Base-by-base conservation (phyloP, 2,888 invertebrate genomes). In the Thymelicus sylvestris region DNA sequence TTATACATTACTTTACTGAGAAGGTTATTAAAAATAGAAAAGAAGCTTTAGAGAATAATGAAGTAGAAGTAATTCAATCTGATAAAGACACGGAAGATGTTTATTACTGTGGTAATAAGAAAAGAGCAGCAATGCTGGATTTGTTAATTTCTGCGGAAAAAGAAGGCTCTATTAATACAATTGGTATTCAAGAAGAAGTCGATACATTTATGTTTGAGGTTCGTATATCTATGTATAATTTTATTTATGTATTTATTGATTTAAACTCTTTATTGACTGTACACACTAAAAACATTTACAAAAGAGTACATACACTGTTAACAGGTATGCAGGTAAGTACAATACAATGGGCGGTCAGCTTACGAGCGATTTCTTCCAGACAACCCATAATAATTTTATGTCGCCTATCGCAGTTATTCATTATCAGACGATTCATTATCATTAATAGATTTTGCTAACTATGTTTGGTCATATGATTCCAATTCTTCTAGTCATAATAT, bases 181-280 rank as follows among this genome's bases (percentile, higher is more conserved):
- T 81, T 67, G 95, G 94, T 13, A 94, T 95, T 57, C 88, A 94
- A 72, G 95, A 95, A 79, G 95, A 95, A 82, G 95, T 95, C 0
- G 95, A 95, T 72, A 95, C 95, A 0, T 95, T 95, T 75, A 95
- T 95, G 94, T 95, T 95, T 81, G 95, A 95, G 83, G 95, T 92
- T 79, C 79, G 75, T 65, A 74, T 59, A 0, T 65, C 24, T 19
- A 61, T 15, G 12, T 13, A 55, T 19, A 55, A 6, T 15, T 24
- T 5, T 31, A 31, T 55, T n/a, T n/a, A n/a, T n/a, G n/a, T n/a
- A n/a, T n/a, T n/a, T n/a, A n/a, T n/a, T n/a, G n/a, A n/a, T n/a
- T n/a, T n/a, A n/a, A n/a, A n/a, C n/a, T n/a, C n/a, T n/a, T n/a
- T n/a, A n/a, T n/a, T n/a, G n/a, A n/a, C n/a, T n/a, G n/a, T n/a